A percentile compares a stretch with the other conserved stretches of the same genome.
Evolutionary conservation across 2,797 vertebrate species (phyloP).

Genomic region (Pipistrellus kuhlii): DNA sequence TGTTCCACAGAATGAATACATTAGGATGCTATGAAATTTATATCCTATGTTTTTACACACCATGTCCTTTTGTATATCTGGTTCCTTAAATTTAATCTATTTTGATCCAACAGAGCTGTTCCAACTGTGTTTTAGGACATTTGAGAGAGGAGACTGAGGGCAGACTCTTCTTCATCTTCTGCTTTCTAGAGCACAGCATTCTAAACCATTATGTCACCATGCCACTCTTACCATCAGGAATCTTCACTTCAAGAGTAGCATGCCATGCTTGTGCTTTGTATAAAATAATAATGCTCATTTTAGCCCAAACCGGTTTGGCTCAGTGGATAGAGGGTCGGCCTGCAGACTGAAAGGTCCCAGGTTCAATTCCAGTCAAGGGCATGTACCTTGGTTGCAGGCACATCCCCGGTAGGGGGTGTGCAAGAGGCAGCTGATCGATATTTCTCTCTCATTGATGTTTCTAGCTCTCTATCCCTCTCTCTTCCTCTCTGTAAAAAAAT

Average conservation of each 20-base stretch:
- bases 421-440: too few species aligned
- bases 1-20: not conserved
- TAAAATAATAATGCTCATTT: not conserved
- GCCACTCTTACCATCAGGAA: not conserved
- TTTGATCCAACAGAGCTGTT: not conserved
- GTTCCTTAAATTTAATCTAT: not conserved
- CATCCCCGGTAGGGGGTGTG: too few species aligned
- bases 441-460: too few species aligned
- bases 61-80: not conserved
- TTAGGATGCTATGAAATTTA: not conserved
- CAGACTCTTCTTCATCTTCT: not conserved
- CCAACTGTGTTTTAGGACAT: not conserved
- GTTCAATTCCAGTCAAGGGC: too few species aligned
- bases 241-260: not conserved
- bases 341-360: too few species aligned
- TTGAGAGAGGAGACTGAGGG: not conserved
- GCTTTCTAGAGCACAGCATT: not conserved
- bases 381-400: too few species aligned
- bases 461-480: too few species aligned
- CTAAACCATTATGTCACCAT: rapidly evolving
- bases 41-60: not conserved
- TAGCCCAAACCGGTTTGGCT: not conserved
- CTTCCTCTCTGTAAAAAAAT: too few species aligned
- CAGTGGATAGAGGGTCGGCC: too few species aligned
- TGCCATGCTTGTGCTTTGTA: not conserved